phyloP scores from a whole-genome alignment of 2,888 invertebrate genomes.

The Leptinotarsa haldemani region DNA sequence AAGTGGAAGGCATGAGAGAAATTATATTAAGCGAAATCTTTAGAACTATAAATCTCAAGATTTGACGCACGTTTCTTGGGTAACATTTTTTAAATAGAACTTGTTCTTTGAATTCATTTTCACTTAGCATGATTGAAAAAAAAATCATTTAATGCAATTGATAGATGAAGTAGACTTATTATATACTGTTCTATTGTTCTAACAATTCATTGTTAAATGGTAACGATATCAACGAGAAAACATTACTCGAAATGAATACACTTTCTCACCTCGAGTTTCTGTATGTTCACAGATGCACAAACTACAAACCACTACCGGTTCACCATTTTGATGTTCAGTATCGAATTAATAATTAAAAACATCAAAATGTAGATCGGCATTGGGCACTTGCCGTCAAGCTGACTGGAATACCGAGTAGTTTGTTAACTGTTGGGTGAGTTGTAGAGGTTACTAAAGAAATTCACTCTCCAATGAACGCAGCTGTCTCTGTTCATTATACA shows the following conservation, averaged over 20 bases:
- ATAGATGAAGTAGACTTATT: too few species aligned
- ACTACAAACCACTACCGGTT: constrained; percentile 21
- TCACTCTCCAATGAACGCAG: constrained; percentile 24
- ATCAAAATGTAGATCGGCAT: constrained; percentile 16
- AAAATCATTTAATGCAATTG: too few species aligned
- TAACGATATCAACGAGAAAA: neutral
- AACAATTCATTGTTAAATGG: too few species aligned
- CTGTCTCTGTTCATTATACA: constrained; percentile 11
- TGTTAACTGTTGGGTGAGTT: constrained; percentile 28
- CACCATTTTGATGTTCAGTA: constrained; percentile 25
- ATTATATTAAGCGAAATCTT: too few species aligned
- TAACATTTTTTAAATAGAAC: too few species aligned
- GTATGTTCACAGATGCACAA: constrained; percentile 10
- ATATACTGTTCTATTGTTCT: too few species aligned
- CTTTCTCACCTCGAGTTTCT: constrained; percentile 8
- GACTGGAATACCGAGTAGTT: constrained; percentile 21
- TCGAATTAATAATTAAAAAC: neutral
- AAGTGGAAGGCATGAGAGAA: too few species aligned
- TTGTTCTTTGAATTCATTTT: too few species aligned
- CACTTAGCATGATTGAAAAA: too few species aligned
- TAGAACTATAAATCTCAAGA: too few species aligned
- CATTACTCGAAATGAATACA: neutral
- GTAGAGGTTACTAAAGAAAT: constrained; percentile 27
- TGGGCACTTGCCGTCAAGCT: constrained; percentile 25
- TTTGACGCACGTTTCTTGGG: too few species aligned